Base-by-base conservation (phyloP, 2,888 invertebrate species). In the Troglohyphantes excavatus region DNA sequence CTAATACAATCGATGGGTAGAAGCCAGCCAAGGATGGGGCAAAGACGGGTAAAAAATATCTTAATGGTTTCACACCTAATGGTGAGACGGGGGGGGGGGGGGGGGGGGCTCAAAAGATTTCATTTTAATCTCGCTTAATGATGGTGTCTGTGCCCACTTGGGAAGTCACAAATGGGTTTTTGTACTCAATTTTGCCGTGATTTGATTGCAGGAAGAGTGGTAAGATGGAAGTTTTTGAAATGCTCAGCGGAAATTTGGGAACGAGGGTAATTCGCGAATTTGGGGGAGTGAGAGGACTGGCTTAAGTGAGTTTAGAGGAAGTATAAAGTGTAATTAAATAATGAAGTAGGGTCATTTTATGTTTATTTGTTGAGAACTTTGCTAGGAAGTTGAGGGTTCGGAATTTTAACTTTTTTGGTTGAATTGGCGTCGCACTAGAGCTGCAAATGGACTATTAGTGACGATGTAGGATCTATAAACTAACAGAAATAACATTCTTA, bases 111-210 rank as follows among this genome's bases (percentile, higher is more conserved):
- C 43, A 75, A 89, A 59, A 82, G 75, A 89, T 89, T 89, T 82
- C 88, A 89, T 89, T 89, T 89, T 89, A 89, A 89, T 89, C 88
- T 76, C 67, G 59, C 76, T 89, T 89, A 89, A 89, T 89, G 88
- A 89, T 82, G 43, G 76, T 82, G 82, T 89, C 82, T 29, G 29
- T 33, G 63, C 73, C 85, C 82, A 82, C 53, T 61, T 68, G 72
- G 88, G 76, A 75, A 82, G 68, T 75, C 75, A 89, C 82, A 89
- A 89, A 89, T 89, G 88, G 68, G 61, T 89, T 88, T 88, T 88
- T 89, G 88, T 76, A 26, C 88, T 82, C 82, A 82, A 70, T 82
- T 89, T 89, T 83, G 68, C 39, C 59, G 82, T 82, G 88, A 89
- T 89, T 89, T 89, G 76, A 89, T 82, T 82, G 82, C 46, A 21